Base-by-base conservation (phyloP, 2,113 vertebrate species). In the Mesembrinibis cayennensis region DNA sequence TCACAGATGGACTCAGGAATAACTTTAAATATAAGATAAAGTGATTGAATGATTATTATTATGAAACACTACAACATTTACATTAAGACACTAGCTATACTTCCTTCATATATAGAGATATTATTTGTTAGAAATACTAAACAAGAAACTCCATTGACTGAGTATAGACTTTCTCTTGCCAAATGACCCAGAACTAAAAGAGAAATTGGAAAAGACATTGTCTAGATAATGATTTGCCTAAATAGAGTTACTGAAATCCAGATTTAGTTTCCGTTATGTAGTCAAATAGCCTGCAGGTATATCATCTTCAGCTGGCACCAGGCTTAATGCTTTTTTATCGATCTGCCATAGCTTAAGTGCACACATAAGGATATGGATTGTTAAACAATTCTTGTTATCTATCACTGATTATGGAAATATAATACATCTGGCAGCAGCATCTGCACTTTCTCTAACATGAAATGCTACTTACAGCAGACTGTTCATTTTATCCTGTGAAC, bases 281-380 rank as follows among this genome's bases (percentile, higher is more conserved):
- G 72, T 80, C 65, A 74, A 87, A 90, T 34, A 89, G 84, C 92
- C 62, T 93, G 69, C 34, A 96, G 94, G 93, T 70, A 73, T 50
- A 78, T 83, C 44, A 70, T 82, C 79, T 88, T 74, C 66, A 84
- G 82, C 88, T 94, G 82, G 93, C 78, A 92, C 95, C 71, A 92
- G 77, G 23, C 80, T 95, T 94, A 85, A 88, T 90, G 89, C 56
- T 63, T 97, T 82, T 67, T 36, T 93, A 95, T 94, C 8, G 95
- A 97, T 96, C 89, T 58, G 36, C 91, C 55, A 83, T 38, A 83
- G 67, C 87, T 95, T 96, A 95, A 53, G 34, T 85, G 89, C 73
- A 78, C 36, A 86, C 47, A 30, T 82, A 82, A 81, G 84, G 65
- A 83, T 89, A 94, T 49, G 62, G 83, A 72, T 27, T 93, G 82